Percentiles rank a stretch among this genome's conserved stretches.
Conservation (phyloP, 2,797 vertebrate species). For the Semotilus atromaculatus region DNA sequence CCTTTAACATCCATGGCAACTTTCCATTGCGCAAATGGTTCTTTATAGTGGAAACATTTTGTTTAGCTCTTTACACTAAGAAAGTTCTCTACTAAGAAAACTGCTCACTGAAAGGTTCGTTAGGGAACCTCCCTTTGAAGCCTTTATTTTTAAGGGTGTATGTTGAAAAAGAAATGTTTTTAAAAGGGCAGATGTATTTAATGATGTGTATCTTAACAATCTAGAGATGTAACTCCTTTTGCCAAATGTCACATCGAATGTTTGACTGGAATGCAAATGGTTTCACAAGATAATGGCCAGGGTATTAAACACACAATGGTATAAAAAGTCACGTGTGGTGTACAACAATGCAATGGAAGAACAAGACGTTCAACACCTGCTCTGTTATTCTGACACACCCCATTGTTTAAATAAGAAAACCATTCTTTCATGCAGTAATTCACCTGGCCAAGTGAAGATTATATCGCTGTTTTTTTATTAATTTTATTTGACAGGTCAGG, state of each 20-base stretch:
- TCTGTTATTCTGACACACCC: conserved; percentile 14
- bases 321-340: not conserved
- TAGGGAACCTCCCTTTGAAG: not conserved
- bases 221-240: not conserved
- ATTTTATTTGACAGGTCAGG: not conserved
- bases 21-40: not conserved
- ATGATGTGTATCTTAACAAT: not conserved
- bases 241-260: not conserved
- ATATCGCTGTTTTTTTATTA: not conserved
- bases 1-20: not conserved
- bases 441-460: not conserved
- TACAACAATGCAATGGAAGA: not conserved
- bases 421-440: not conserved
- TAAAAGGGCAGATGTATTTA: not conserved
- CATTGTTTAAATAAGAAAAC: not conserved
- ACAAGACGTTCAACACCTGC: not conserved
- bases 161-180: not conserved
- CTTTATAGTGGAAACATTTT: not conserved
- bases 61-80: not conserved
- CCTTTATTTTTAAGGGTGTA: not conserved
- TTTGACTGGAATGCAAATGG: not conserved
- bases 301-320: not conserved
- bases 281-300: not conserved
- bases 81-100: not conserved
- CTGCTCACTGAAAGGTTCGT: not conserved